Evolutionary conservation across 2,797 vertebrate species (phyloP), one percentile per base, ranked within the genome.

Genomic region (Intellagama lesueurii): DNA sequence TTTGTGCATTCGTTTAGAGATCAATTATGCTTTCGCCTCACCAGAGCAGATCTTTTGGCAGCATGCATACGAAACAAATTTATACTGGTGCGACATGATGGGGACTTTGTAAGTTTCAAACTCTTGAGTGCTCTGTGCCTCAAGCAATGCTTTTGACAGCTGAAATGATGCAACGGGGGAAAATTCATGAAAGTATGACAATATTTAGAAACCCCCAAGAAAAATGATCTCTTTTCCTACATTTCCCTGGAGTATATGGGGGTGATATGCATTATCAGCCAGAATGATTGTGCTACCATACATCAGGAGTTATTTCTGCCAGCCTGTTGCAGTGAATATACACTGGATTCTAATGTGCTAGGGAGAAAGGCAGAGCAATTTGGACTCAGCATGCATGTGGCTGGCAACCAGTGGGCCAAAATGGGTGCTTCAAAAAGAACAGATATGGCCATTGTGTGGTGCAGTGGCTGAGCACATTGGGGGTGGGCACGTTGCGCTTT

Each of bases 61-160:
- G 84, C 52, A 90, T 88, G 88, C 56, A 85, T 93, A 85, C 17
- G 78, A 92, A 93, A 56, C 88, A 91, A 82, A 70, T 91, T 91
- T 89, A 91, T n/a, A 86, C 60, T 84, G 89, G 3, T 89, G n/a
- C 87, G 82, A 91, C 86, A 70, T 92, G 89, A 92, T 24, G 88
- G 83, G 88, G 92, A 92, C 92, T 92, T 86, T 56, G 60, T 81
- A 69, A 89, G 32, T 90, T 94, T 95, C 82, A 60, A 92, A 89
- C 80, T 86, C 79, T 70, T 88, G 60, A 91, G 68, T 2, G 83
- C 75, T 89, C n/a, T 76, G 75, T 91, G 89, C 85, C 87, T 86
- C 1, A 0, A 81, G 85, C 81, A 90, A 93, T 89, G 16, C 1
- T 89, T 94, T 68, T 86, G 88, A 88, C 64, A 91, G 68, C 30